Evolutionary conservation across 2,113 vertebrate species (phyloP).

Genomic region (Hemicordylus capensis): DNA sequence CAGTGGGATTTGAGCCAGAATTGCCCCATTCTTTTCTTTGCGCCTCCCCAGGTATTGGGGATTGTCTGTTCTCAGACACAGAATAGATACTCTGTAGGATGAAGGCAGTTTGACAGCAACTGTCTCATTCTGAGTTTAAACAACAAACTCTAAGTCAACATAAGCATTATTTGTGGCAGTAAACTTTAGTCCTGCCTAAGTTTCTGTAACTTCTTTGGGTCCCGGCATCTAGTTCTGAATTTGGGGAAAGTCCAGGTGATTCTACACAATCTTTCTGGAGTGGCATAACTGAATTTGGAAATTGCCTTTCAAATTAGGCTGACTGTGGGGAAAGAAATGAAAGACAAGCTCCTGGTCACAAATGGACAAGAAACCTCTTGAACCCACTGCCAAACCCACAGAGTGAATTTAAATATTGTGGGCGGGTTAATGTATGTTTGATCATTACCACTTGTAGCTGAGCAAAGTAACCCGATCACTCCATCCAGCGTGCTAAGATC

Average conservation of each 20-base stretch:
- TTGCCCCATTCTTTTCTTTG: neutral
- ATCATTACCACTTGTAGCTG: slow-evolving; percentile 37
- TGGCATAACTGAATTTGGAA: neutral
- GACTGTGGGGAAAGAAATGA: neutral
- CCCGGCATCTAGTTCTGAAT: neutral
- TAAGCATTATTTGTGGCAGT: neutral
- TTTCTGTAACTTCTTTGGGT: neutral
- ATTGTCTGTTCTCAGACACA: neutral
- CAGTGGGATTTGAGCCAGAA: neutral
- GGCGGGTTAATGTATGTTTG: slow-evolving; percentile 13
- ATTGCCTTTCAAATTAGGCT: neutral
- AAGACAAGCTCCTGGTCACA: neutral
- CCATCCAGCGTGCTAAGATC: slow-evolving; percentile 33
- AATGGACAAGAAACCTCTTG: slow-evolving; percentile 12
- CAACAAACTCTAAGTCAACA: neutral
- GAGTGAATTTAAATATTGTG: slow-evolving; percentile 25
- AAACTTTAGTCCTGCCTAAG: neutral
- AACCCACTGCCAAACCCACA: slow-evolving; percentile 10
- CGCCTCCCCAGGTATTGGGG: neutral
- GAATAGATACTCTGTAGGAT: neutral
- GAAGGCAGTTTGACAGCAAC: neutral
- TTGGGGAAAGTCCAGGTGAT: neutral
- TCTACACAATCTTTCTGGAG: neutral
- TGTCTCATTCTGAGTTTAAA: neutral
- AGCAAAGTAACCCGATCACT: slow-evolving; percentile 36